phyloP scores from a whole-genome alignment of 2,888 invertebrate species.

The Polietes domitor region DNA sequence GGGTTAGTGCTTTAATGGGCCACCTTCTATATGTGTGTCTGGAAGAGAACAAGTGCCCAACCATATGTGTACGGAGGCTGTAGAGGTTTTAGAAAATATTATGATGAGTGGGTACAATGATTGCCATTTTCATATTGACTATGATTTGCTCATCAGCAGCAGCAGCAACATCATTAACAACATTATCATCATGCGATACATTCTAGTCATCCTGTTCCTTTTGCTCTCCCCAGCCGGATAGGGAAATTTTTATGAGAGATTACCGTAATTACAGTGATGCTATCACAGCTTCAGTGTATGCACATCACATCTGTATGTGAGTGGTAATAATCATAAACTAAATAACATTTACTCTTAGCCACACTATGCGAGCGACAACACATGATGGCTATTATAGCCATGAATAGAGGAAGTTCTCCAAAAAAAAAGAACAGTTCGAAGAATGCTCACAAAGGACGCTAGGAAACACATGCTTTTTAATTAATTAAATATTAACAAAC shows the following conservation, averaged over 20 bases:
- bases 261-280: conserved; percentile 16
- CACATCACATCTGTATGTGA: background rate
- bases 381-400: background rate
- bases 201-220: background rate
- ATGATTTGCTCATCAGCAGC: background rate
- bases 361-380: background rate
- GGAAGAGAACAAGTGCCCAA: background rate
- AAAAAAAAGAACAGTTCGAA: background rate
- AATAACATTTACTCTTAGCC: background rate
- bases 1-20: no score
- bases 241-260: conserved; percentile 9
- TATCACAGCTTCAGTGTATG: conserved; percentile 8
- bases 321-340: conserved; percentile 28
- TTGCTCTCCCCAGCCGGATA: background rate
- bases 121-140: conserved; percentile 7
- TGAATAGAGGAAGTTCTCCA: background rate
- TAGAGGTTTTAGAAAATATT: background rate
- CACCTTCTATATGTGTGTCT: no score
- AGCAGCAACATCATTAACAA: background rate
- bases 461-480: background rate
- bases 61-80: background rate
- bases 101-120: background rate
- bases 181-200: background rate
- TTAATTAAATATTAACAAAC: conserved; percentile 26
- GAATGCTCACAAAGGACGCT: background rate